A percentile compares a stretch with the other conserved stretches of the same genome.
phyloP scores from a whole-genome alignment of 2,797 vertebrate species.

The Ambastaia sidthimunki region DNA sequence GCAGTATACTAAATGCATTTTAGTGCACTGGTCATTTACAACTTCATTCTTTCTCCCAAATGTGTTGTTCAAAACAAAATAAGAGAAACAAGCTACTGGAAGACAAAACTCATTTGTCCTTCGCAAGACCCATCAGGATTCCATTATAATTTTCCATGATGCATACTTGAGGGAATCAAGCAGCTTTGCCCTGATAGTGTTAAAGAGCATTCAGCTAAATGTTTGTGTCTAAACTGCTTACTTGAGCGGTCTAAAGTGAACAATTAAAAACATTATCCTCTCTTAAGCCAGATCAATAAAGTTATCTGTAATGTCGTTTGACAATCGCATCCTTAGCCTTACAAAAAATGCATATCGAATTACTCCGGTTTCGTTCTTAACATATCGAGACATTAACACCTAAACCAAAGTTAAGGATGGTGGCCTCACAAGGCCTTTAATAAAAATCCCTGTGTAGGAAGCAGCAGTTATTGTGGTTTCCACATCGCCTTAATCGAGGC shows the following conservation, averaged over 20 bases:
- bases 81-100: neutral
- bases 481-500: neutral
- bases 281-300: neutral
- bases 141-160: constrained; percentile 28
- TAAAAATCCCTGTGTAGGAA: too few relatives aligned
- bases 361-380: neutral
- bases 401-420: neutral
- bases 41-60: neutral
- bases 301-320: neutral
- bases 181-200: neutral
- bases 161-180: neutral
- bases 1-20: neutral
- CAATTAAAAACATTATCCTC: neutral
- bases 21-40: neutral
- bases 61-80: neutral
- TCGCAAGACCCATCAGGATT: constrained; percentile 2
- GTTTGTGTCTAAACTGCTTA: neutral
- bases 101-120: neutral
- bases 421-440: neutral
- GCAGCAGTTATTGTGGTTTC: constrained; percentile 49
- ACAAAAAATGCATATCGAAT: neutral
- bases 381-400: too few relatives aligned
- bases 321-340: neutral
- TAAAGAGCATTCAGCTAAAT: neutral
- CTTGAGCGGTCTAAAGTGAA: neutral